Evolutionary conservation across 2,797 vertebrate genomes (phyloP), one percentile per base, ranked within the genome.

Genomic region (Mus caroli): DNA sequence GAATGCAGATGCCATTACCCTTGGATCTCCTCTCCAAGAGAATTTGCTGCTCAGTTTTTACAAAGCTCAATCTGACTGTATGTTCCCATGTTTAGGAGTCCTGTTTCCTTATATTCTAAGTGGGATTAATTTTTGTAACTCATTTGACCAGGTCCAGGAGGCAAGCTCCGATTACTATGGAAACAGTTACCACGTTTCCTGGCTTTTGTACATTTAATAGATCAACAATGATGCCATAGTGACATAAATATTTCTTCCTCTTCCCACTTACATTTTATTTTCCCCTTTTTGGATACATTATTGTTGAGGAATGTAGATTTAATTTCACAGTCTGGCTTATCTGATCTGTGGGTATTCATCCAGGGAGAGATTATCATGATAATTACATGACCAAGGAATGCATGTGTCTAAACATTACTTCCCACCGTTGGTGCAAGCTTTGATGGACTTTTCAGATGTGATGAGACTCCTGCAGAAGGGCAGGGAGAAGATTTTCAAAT

Each of bases 71-170:
- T 62, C 60, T 54, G 76, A 69, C 88, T 73, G 3, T 75, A 50
- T 86, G 34, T 85, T 79, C 58, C 20, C 37, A 86, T 82, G 78
- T 71, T 92, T 28, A 22, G 34, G 78, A 80, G 31, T 89, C 83
- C 9, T 37, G 50, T 88, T 96, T 94, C 76, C 79, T 94, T 37
- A 4, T 43, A 85, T 62, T 92, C 52, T 67, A 94, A 94, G 80
- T 92, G 76, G 9, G 54, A 62, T 92, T 97, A 62, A 97, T 97
- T 97, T 97, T 93, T 46, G 77, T 94, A 91, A 96, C 93, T 97
- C 92, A 82, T 92, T 97, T 96, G 94, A 43, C 76, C 50, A 84
- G 69, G 82, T 83, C 86, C 40, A 86, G 94, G 87, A 97, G 89
- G 83, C 22, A 1, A 95, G 86, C 86, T 60, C 17, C 20, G 58